Conservation (phyloP, 2,113 vertebrate species). For the Rhabdomys dilectus region DNA sequence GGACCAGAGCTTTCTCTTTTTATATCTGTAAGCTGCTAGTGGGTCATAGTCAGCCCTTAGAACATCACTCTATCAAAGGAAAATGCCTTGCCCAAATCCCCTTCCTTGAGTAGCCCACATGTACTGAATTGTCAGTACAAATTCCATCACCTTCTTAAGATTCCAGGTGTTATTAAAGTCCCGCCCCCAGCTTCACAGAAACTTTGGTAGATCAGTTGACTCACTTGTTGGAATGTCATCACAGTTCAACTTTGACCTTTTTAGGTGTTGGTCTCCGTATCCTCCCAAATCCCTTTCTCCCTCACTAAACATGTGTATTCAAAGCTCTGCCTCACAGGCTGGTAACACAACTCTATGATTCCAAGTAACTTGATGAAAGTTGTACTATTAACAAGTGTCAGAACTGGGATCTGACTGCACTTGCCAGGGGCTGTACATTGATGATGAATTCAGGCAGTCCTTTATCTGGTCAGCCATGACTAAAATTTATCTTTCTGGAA, state of each 20-base stretch:
- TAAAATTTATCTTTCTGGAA: not conserved
- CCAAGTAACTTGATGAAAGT: not conserved
- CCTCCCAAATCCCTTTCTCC: not conserved
- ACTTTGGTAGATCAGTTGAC: not conserved
- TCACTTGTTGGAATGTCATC: not conserved
- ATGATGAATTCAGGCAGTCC: not conserved
- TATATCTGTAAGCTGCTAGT: not conserved
- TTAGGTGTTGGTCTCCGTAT: not conserved
- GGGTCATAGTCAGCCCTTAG: not conserved
- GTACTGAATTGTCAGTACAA: not conserved
- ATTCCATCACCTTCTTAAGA: not conserved
- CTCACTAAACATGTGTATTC: not conserved
- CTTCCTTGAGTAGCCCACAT: not conserved
- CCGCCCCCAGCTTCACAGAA: not conserved
- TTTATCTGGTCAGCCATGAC: not conserved
- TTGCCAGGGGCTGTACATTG: not conserved
- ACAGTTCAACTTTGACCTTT: not conserved
- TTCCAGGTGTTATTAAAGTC: not conserved
- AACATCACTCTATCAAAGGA: not conserved
- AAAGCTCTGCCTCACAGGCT: not conserved
- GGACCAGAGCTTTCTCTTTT: not conserved
- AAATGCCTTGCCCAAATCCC: not conserved
- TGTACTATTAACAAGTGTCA: not conserved
- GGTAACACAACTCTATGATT: not conserved
- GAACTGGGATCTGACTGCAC: not conserved